Percentiles rank a stretch among this genome's conserved stretches.
phyloP scores from a whole-genome alignment of 2,113 vertebrate genomes.

The Eidolon helvum region DNA sequence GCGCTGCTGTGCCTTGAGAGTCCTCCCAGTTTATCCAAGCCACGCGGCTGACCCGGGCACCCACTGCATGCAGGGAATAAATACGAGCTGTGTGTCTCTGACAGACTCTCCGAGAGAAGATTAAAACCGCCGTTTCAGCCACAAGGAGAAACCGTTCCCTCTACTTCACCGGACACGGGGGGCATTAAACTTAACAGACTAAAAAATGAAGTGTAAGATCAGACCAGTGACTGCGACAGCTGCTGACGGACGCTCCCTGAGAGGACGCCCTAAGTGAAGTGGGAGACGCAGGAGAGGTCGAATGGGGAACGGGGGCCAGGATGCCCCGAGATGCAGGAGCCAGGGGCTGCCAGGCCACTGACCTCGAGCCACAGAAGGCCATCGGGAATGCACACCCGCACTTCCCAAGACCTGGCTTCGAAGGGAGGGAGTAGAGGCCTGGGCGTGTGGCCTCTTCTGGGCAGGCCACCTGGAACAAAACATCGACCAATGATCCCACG shows the following conservation, averaged over 20 bases:
- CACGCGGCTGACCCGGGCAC: not conserved
- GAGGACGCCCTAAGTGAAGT: not conserved
- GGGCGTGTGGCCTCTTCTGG: not conserved
- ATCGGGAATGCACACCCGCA: not conserved
- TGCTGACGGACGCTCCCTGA: not conserved
- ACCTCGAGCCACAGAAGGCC: not conserved
- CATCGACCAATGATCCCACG: not conserved
- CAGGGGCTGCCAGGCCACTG: not conserved
- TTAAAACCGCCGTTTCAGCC: not conserved
- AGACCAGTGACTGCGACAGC: not conserved
- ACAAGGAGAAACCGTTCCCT: conserved; percentile 44
- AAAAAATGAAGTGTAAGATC: conserved; percentile 42
- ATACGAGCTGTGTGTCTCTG: not conserved
- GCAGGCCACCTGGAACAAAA: not conserved
- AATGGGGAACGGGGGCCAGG: too few relatives aligned
- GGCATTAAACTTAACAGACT: conserved; percentile 57
- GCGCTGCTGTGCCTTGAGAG: not conserved
- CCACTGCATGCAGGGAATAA: not conserved
- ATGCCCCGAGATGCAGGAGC: accelerated
- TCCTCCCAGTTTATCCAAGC: not conserved
- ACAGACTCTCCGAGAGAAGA: not conserved
- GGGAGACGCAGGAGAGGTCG: accelerated
- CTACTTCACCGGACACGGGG: not conserved
- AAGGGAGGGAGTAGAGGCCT: not conserved
- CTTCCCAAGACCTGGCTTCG: not conserved